Evolutionary conservation across 1,140 invertebrate species (phyloP).

Genomic region (Bombus waltoni): DNA sequence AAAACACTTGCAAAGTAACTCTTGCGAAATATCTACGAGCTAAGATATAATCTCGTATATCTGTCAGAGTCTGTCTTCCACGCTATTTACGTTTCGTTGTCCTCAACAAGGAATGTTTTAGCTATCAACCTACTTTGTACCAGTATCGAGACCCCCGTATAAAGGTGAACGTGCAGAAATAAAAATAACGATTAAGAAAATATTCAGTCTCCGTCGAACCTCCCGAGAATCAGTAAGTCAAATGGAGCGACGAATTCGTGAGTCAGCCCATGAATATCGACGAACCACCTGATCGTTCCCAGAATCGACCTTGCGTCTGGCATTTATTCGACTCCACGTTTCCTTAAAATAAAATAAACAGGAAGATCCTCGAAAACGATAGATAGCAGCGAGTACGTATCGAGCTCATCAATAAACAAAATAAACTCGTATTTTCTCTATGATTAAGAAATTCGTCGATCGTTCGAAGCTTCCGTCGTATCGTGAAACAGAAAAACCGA

Average conservation of each 20-base stretch:
- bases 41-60: slow-evolving; percentile 4
- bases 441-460: background rate
- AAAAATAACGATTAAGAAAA: background rate
- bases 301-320: slow-evolving; percentile 23
- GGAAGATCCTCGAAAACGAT: slow-evolving; percentile 28
- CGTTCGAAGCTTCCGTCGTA: background rate
- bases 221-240: background rate
- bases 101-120: background rate
- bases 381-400: background rate
- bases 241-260: slow-evolving; percentile 26
- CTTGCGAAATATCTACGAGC: background rate
- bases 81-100: background rate
- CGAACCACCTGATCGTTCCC: slow-evolving; percentile 17
- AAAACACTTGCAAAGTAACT: background rate
- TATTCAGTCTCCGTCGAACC: background rate
- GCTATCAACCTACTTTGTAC: background rate
- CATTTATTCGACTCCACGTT: slow-evolving; percentile 11
- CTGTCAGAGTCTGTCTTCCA: background rate
- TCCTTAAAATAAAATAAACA: slow-evolving; percentile 45
- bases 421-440: too few species aligned
- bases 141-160: background rate
- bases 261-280: slow-evolving; percentile 28
- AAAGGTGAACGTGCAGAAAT: background rate
- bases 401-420: background rate
- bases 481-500: background rate